phyloP scores from a whole-genome alignment of 2,888 invertebrate genomes.

The Drosophila parthenogenetica region DNA sequence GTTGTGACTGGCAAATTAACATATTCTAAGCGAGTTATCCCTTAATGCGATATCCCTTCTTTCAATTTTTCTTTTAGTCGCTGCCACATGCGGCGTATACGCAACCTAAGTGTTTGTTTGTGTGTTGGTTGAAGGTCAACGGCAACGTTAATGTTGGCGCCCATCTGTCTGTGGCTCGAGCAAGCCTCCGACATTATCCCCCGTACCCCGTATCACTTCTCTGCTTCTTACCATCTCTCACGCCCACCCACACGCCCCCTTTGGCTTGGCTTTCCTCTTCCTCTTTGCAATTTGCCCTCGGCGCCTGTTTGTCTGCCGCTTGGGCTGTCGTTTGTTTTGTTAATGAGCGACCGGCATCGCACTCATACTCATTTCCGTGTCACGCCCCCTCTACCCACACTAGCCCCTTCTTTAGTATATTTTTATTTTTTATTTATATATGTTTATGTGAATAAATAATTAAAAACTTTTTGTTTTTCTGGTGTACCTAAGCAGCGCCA shows the following conservation, averaged over 20 bases:
- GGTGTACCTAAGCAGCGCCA: slow-evolving; percentile 42
- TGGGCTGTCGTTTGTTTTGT: slow-evolving; percentile 59
- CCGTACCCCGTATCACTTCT: too few species aligned
- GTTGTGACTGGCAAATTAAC: slow-evolving; percentile 63
- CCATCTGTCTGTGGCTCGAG: slow-evolving; percentile 49
- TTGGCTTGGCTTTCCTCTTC: background rate
- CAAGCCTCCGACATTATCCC: slow-evolving; percentile 4
- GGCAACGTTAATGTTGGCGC: slow-evolving; percentile 38
- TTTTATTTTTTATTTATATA: background rate
- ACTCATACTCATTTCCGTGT: background rate
- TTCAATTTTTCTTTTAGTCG: slow-evolving; percentile 41
- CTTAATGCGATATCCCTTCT: slow-evolving; percentile 59
- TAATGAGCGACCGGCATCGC: slow-evolving; percentile 50
- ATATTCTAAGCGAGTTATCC: slow-evolving; percentile 71
- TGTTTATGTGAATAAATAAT: slow-evolving; percentile 55
- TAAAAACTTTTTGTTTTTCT: slow-evolving; percentile 55
- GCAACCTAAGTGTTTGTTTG: slow-evolving; percentile 24
- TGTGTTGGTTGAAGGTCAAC: slow-evolving; percentile 50
- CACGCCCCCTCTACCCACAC: background rate
- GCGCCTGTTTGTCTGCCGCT: slow-evolving; percentile 56
- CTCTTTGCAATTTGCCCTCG: slow-evolving; percentile 25
- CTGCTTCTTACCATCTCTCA: background rate
- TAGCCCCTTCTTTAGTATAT: background rate
- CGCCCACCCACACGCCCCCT: background rate
- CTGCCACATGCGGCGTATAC: slow-evolving; percentile 50